phyloP scores from a whole-genome alignment of 1,140 invertebrate species.

The Aculops lycopersici region DNA sequence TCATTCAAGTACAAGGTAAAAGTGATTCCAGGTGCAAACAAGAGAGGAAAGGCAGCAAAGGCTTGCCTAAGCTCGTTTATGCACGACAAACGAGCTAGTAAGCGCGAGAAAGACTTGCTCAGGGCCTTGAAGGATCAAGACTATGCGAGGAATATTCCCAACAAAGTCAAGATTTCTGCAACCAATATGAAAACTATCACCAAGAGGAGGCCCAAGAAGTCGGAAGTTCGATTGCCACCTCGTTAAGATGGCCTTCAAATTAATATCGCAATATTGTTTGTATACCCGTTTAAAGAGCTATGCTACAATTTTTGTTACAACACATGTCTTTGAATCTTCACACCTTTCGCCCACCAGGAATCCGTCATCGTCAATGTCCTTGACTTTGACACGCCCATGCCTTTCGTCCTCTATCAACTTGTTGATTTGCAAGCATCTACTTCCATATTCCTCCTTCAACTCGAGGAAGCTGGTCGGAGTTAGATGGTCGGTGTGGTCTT shows the following conservation, averaged over 20 bases:
- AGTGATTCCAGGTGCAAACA: conserved; percentile 65
- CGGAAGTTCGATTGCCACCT: neutral
- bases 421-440: neutral
- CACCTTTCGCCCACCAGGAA: no score
- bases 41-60: conserved; percentile 77
- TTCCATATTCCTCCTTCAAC: neutral
- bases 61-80: conserved; percentile 59
- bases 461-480: neutral
- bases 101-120: conserved; percentile 62
- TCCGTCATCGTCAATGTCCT: neutral
- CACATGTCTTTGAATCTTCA: no score
- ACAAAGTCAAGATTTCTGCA: conserved; percentile 64
- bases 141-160: conserved; percentile 73
- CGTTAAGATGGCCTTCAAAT: no score
- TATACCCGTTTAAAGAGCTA: no score
- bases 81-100: conserved; percentile 36
- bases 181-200: conserved; percentile 10
- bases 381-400: neutral
- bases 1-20: conserved; percentile 67
- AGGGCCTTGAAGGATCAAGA: conserved; percentile 73
- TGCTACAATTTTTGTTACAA: no score
- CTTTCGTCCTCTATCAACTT: neutral
- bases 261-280: no score
- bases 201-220: neutral
- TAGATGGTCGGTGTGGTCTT: neutral